phyloP scores from a whole-genome alignment of 2,113 vertebrate genomes.

The Delphinapterus leucas region DNA sequence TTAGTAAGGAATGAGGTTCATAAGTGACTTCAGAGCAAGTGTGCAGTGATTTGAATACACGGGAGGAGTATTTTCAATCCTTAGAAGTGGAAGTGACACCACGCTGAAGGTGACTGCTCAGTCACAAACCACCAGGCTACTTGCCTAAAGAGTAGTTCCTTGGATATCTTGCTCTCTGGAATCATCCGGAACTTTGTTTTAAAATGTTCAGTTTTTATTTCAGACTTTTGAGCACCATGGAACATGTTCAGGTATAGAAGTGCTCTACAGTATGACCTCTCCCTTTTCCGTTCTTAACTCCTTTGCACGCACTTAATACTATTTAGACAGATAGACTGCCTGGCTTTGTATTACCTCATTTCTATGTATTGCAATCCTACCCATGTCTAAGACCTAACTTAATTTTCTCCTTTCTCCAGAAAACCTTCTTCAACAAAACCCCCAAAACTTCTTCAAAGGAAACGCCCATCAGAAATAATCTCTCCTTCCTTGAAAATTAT shows the following conservation, averaged over 20 bases:
- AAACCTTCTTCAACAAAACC: neutral
- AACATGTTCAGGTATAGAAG: neutral
- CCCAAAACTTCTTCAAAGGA: neutral
- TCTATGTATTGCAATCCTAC: neutral
- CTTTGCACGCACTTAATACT: neutral
- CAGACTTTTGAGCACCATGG: neutral
- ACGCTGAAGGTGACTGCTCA: neutral
- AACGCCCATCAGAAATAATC: neutral
- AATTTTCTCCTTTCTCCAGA: neutral
- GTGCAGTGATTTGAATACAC: conserved; percentile 28
- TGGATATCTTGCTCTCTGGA: neutral
- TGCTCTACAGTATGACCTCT: neutral
- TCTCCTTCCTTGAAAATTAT: neutral
- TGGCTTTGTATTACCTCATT: neutral
- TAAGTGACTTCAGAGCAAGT: neutral
- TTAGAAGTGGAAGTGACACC: neutral
- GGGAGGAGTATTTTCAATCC: neutral
- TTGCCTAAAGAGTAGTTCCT: neutral
- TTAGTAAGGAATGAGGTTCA: neutral
- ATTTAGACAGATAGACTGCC: neutral
- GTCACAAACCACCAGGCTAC: neutral
- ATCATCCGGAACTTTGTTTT: neutral
- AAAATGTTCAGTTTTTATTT: neutral
- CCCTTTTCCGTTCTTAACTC: neutral
- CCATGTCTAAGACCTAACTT: neutral